Percentiles rank a stretch among this genome's conserved stretches.
These are phyloP conservation scores for Pelosia muscerda DNA, from an alignment of 2,888 invertebrate species.

Conservation along the genomic window DNA sequence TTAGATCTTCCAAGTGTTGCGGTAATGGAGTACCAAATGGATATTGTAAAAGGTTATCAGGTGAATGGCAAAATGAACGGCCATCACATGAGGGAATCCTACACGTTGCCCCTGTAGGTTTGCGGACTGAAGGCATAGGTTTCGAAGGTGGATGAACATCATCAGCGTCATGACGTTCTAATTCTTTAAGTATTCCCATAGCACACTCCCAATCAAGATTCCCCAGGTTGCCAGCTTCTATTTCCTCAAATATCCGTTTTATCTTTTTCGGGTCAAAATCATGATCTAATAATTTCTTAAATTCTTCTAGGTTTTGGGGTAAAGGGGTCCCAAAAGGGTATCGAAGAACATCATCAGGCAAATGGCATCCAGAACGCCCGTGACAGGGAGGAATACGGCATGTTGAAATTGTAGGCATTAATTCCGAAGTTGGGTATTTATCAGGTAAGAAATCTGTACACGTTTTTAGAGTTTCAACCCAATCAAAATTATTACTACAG, in stretches of 20 bases:
- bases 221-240: not conserved
- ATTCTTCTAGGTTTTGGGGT: not conserved
- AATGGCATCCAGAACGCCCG: not conserved
- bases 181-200: not conserved
- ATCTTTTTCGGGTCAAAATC: not conserved
- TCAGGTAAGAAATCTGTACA: not conserved
- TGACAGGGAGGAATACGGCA: slow-evolving; percentile 6
- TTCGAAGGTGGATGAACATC: not conserved
- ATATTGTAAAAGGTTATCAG: not conserved
- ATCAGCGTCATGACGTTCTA: not conserved
- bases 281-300: slow-evolving; percentile 5
- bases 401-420: not conserved
- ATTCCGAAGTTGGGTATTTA: not conserved
- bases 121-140: not conserved
- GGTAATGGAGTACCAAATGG: slow-evolving; percentile 3
- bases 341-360: slow-evolving; percentile 1
- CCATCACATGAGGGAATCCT: not conserved
- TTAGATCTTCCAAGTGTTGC: not conserved
- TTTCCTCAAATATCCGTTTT: not conserved
- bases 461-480: not conserved
- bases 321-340: slow-evolving; percentile 11
- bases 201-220: slow-evolving; percentile 3
- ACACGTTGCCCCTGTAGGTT: not conserved
- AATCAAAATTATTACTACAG: not conserved
- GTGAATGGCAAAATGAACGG: not conserved